These are phyloP conservation scores for Mystacides longicornis DNA, from an alignment of 2,888 invertebrate genomes.

Conservation along the genomic window DNA sequence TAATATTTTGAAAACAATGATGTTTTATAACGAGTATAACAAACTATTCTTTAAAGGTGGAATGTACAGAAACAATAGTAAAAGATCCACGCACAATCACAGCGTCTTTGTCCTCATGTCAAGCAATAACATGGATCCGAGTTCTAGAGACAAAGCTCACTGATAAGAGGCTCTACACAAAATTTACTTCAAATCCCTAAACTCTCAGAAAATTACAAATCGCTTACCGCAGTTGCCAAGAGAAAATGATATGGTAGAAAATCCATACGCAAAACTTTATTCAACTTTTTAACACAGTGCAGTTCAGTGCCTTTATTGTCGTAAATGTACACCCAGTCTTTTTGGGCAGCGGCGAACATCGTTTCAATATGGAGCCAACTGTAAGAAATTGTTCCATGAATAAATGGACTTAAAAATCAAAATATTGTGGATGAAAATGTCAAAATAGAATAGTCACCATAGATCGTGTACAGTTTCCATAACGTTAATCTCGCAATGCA, in stretches of 20 bases:
- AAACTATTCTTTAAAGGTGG: no score
- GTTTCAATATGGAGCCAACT: slow-evolving; percentile 91
- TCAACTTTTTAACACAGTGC: slow-evolving; percentile 86
- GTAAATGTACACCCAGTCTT: slow-evolving; percentile 93
- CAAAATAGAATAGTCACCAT: slow-evolving; percentile 40
- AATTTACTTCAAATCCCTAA: no score
- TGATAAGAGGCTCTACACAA: no score
- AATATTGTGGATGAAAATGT: background rate
- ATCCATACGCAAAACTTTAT: slow-evolving; percentile 74
- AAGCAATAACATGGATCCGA: no score
- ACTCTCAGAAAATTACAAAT: background rate
- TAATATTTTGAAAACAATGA: no score
- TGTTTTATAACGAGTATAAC: no score
- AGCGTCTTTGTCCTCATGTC: no score
- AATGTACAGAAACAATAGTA: no score
- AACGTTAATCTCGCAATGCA: slow-evolving; percentile 93
- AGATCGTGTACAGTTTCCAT: slow-evolving; percentile 94
- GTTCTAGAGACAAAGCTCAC: no score
- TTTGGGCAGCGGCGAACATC: slow-evolving; percentile 96
- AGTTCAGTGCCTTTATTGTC: slow-evolving; percentile 96
- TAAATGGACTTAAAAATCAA: background rate
- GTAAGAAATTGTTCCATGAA: slow-evolving; percentile 26
- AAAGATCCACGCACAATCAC: no score
- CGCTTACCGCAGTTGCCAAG: slow-evolving; percentile 71
- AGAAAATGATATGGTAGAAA: slow-evolving; percentile 97